These are phyloP conservation scores for Anarhynchus alexandrinus DNA, from an alignment of 2,113 vertebrate genomes.

Conservation along the genomic window DNA sequence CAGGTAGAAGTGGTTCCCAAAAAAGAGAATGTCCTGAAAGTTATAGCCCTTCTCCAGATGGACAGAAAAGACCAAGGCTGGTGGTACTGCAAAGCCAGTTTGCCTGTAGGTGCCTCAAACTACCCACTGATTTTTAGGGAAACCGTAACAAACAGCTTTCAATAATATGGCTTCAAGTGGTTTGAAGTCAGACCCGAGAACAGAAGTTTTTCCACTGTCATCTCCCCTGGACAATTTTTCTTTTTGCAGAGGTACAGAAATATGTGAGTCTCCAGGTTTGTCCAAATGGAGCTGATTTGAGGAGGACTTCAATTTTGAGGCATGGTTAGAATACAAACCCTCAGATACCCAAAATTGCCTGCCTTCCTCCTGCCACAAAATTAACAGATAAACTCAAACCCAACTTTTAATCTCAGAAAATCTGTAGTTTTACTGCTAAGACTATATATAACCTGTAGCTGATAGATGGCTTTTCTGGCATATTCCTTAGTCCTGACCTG, in stretches of 20 bases:
- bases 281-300: not conserved
- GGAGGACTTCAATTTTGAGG: not conserved
- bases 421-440: not conserved
- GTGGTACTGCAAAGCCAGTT: not conserved
- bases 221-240: not conserved
- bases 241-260: not conserved
- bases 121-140: not conserved
- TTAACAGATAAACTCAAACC: not conserved
- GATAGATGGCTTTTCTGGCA: not conserved
- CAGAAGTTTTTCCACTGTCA: not conserved
- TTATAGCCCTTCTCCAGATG: not conserved
- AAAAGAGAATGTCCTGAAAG: not conserved
- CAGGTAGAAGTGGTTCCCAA: not conserved
- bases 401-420: not conserved
- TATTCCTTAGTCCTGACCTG: slow-evolving; percentile 76
- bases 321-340: not conserved
- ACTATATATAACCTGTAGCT: not conserved
- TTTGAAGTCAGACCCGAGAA: not conserved
- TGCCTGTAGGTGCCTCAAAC: not conserved
- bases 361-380: not conserved
- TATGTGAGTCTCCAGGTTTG: not conserved
- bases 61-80: not conserved
- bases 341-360: not conserved
- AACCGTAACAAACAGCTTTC: not conserved
- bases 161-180: not conserved